phyloP scores from a whole-genome alignment of 2,113 vertebrate species.

The Boulengeromyrus knoepffleri region DNA sequence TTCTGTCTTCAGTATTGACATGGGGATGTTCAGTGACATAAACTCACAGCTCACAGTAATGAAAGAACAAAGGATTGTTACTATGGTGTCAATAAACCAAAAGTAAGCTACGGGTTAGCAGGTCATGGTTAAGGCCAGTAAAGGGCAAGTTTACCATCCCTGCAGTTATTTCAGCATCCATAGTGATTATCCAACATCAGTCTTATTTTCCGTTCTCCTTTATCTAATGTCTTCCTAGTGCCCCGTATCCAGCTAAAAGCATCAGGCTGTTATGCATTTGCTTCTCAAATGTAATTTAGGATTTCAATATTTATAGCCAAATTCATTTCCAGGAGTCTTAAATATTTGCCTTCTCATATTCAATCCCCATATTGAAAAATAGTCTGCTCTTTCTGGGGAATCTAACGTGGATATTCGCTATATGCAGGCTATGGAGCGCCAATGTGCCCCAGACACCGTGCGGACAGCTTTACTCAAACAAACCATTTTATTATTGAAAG shows the following conservation, averaged over 20 bases:
- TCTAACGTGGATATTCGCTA: not conserved
- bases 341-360: not conserved
- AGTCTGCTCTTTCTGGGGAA: not conserved
- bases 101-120: not conserved
- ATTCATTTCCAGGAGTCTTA: not conserved
- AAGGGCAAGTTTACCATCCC: not conserved
- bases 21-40: not conserved
- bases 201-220: not conserved
- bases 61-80: not conserved
- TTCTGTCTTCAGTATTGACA: not conserved
- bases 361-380: not conserved
- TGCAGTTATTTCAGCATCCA: not conserved
- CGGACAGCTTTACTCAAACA: not conserved
- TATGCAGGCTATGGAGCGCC: not conserved
- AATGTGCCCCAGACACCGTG: not conserved
- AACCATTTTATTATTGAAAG: not conserved
- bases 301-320: not conserved
- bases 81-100: not conserved
- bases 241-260: not conserved
- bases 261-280: not conserved
- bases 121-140: not conserved
- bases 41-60: not conserved
- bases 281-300: not conserved
- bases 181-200: not conserved
- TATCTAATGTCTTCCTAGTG: not conserved